Conservation (phyloP, 2,113 vertebrate genomes). For the Proterorhinus semilunaris region DNA sequence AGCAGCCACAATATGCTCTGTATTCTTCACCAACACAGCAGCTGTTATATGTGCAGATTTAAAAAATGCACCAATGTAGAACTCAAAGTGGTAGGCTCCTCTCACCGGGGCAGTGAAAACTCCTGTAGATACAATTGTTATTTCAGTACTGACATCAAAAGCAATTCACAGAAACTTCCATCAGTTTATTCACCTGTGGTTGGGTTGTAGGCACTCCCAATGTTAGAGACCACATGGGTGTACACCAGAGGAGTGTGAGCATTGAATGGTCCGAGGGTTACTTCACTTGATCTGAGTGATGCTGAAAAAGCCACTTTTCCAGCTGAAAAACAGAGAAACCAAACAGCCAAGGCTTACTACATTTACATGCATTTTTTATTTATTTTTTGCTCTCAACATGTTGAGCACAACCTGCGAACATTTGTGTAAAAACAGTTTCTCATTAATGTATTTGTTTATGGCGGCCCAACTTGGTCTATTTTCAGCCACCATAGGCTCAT, state of each 20-base stretch:
- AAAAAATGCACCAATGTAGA: not conserved
- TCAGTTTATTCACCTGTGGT: too few relatives aligned
- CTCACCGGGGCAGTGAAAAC: not conserved
- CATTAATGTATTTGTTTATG: too few relatives aligned
- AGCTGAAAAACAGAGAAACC: not conserved
- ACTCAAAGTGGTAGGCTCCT: conserved; percentile 45
- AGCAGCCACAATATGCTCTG: not conserved
- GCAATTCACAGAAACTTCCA: too few relatives aligned
- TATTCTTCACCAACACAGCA: not conserved
- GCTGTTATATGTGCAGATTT: not conserved
- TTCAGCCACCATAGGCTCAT: too few relatives aligned
- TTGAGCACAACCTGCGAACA: too few relatives aligned
- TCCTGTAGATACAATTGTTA: not conserved
- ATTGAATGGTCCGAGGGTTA: not conserved
- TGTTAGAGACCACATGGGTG: not conserved
- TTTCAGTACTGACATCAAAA: too few relatives aligned
- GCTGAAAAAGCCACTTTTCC: not conserved
- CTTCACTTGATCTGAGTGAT: not conserved
- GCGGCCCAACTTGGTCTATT: too few relatives aligned
- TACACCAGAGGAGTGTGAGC: not conserved
- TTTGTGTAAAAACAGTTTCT: too few relatives aligned
- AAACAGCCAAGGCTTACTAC: too few relatives aligned
- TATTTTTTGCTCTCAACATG: too few relatives aligned
- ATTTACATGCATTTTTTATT: too few relatives aligned
- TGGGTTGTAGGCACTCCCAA: too few relatives aligned